Percentiles rank a stretch among this genome's conserved stretches.
These are phyloP conservation scores for Vicugna pacos DNA, from an alignment of 2,113 vertebrate genomes.

Conservation along the genomic window DNA sequence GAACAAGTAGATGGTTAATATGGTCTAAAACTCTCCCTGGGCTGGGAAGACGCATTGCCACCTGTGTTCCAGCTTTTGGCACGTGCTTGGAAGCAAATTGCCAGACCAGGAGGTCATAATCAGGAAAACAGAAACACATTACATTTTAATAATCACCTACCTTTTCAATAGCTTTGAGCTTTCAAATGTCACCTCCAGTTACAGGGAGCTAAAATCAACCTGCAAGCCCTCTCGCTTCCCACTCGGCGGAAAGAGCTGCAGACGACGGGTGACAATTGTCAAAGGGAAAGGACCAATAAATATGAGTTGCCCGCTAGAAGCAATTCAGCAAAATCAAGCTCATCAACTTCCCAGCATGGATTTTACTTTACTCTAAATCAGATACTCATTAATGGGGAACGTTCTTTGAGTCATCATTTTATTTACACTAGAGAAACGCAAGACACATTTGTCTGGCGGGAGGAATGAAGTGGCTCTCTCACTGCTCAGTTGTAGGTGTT, in stretches of 20 bases:
- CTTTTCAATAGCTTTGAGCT: conserved; percentile 73
- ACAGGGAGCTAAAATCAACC: conserved; percentile 78
- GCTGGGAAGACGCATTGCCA: background rate
- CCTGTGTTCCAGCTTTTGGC: conserved; percentile 55
- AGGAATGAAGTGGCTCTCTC: conserved; percentile 32
- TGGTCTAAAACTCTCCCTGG: background rate
- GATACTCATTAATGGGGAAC: conserved; percentile 81
- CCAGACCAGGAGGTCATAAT: conserved; percentile 70
- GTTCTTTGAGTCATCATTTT: conserved; percentile 82
- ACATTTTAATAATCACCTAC: conserved; percentile 73
- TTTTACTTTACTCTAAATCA: conserved; percentile 87
- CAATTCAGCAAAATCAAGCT: conserved; percentile 85
- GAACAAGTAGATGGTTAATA: conserved; percentile 66
- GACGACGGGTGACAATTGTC: conserved; percentile 65
- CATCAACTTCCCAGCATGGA: conserved; percentile 86
- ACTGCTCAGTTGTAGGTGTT: conserved; percentile 70
- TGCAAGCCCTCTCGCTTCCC: conserved; percentile 48
- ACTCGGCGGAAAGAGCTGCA: conserved; percentile 67
- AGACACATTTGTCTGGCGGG: conserved; percentile 68
- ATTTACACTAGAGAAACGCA: conserved; percentile 83
- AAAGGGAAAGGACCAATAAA: conserved; percentile 80
- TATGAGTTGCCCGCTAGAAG: conserved; percentile 83
- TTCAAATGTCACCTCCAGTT: conserved; percentile 77
- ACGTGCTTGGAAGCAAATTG: conserved; percentile 57
- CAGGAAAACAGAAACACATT: conserved; percentile 76